A percentile compares a stretch with the other conserved stretches of the same genome.
Conservation (phyloP, 2,797 vertebrate species). For the Euphonia xanthogaster region DNA sequence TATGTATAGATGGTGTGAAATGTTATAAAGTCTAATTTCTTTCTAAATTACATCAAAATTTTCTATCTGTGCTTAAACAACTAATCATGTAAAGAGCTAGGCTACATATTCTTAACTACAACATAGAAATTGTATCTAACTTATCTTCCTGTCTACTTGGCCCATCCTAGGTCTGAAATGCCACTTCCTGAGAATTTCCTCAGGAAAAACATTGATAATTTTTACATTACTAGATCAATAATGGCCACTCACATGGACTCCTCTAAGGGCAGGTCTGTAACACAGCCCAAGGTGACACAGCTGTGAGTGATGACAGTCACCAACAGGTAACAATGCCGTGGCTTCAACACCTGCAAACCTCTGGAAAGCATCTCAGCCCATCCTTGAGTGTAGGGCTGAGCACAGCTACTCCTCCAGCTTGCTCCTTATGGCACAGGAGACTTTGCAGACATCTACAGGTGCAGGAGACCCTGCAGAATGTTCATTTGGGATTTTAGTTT, state of each 20-base stretch:
- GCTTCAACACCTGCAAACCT: background rate
- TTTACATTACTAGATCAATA: background rate
- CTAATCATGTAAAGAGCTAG: background rate
- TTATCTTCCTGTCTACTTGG: background rate
- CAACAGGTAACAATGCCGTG: background rate
- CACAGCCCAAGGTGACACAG: background rate
- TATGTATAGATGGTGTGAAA: background rate
- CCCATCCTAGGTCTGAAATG: background rate
- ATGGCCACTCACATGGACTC: background rate
- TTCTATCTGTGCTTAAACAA: background rate
- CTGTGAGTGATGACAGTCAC: background rate
- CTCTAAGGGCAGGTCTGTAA: background rate
- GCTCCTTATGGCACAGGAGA: background rate
- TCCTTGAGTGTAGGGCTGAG: fast-evolving
- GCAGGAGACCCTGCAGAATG: background rate
- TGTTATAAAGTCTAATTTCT: background rate
- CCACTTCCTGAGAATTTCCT: background rate
- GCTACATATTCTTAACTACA: background rate
- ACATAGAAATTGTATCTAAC: background rate
- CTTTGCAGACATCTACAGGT: background rate
- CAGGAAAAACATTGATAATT: background rate
- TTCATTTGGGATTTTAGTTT: background rate
- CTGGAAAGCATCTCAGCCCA: background rate
- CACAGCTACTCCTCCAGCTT: background rate
- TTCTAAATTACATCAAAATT: background rate